Evolutionary conservation across 2,113 vertebrate genomes (phyloP).

Genomic region (Podilymbus podiceps): DNA sequence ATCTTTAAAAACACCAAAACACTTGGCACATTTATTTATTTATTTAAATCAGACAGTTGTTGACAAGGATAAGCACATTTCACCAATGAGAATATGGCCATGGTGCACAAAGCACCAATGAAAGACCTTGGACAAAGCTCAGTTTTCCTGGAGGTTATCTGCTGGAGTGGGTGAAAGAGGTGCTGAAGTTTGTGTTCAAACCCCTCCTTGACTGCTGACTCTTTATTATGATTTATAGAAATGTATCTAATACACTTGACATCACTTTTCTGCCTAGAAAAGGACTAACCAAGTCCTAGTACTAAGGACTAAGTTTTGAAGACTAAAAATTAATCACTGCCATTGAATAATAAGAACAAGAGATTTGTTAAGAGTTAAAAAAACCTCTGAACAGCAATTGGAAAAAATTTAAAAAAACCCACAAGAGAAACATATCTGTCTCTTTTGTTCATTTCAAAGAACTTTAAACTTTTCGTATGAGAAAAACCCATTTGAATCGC

Average conservation of each 20-base stretch:
- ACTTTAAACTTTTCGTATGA: neutral
- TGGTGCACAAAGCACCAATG: fast-evolving
- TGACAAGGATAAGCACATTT: neutral
- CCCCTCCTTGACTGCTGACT: neutral
- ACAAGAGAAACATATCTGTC: neutral
- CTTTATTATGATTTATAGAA: neutral
- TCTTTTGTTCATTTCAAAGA: neutral
- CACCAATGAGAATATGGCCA: neutral
- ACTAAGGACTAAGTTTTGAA: neutral
- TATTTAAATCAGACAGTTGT: neutral
- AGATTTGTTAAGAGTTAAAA: neutral
- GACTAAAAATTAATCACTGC: neutral
- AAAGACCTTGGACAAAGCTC: neutral
- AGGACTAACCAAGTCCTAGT: neutral
- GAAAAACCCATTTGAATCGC: neutral
- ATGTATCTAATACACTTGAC: neutral
- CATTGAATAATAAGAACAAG: neutral
- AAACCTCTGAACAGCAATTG: neutral
- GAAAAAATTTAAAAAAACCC: neutral
- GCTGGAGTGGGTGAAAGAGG: neutral
- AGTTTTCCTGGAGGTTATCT: neutral
- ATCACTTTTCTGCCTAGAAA: neutral
- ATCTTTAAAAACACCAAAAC: neutral
- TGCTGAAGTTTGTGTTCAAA: neutral
- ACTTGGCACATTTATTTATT: neutral